Conservation (phyloP, 1,140 invertebrate genomes). For the Trichogramma pretiosum region DNA sequence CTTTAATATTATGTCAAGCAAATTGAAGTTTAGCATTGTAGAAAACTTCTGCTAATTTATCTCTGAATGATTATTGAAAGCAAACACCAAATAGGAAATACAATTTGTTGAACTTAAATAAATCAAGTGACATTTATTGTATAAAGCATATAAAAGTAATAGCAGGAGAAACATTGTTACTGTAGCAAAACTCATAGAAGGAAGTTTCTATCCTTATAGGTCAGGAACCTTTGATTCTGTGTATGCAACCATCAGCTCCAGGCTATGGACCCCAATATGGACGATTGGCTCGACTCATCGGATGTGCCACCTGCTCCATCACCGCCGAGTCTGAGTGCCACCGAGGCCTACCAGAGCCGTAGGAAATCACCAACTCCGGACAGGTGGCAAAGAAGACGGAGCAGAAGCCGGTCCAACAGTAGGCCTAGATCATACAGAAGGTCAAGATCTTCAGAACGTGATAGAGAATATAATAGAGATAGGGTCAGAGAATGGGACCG, state of each 20-base stretch:
- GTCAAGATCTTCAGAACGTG: conserved; percentile 30
- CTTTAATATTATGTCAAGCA: too few species aligned
- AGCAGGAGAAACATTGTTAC: conserved; percentile 26
- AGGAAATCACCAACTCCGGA: conserved; percentile 35
- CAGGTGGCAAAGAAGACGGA: conserved; percentile 30
- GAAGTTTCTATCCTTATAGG: conserved; percentile 48
- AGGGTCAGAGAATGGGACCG: conserved; percentile 14
- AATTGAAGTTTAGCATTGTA: too few species aligned
- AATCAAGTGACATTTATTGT: too few species aligned
- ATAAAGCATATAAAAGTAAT: too few species aligned
- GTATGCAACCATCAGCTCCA: conserved; percentile 5
- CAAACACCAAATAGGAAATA: too few species aligned
- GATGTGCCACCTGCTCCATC: conserved; percentile 37
- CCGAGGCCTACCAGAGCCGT: conserved; percentile 31
- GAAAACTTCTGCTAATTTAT: too few species aligned
- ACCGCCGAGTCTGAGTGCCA: conserved; percentile 34
- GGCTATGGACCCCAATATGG: conserved; percentile 9
- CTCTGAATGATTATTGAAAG: conserved; percentile 4
- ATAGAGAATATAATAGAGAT: conserved; percentile 19
- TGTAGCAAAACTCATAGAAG: conserved; percentile 45
- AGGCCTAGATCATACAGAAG: conserved; percentile 25
- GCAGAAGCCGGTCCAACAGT: conserved; percentile 27
- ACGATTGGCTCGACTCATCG: conserved; percentile 25
- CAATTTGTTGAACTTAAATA: too few species aligned
- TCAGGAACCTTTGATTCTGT: conserved; percentile 25